phyloP scores from a whole-genome alignment of 1,140 invertebrate genomes.

The Eumaeus atala region DNA sequence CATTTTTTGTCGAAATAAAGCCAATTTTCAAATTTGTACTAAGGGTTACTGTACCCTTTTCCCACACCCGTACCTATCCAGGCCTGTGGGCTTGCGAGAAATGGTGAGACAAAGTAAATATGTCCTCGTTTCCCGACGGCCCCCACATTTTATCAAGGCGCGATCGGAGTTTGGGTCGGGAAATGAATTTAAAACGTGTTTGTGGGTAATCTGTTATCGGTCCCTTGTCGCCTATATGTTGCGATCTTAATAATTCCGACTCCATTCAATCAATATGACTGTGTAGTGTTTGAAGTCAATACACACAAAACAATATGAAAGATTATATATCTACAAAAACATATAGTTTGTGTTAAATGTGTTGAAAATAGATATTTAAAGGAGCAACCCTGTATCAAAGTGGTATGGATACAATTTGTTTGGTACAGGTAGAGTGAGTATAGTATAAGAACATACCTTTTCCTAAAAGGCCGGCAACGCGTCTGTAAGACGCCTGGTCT shows the following conservation, averaged over 20 bases:
- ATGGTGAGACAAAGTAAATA: conserved; percentile 71
- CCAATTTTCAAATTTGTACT: conserved; percentile 4
- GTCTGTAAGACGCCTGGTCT: no score
- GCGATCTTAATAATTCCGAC: conserved; percentile 65
- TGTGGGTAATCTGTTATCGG: conserved; percentile 74
- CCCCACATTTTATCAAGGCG: conserved; percentile 71
- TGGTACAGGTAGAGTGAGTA: no score
- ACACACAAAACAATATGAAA: no score
- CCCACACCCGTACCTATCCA: conserved; percentile 64
- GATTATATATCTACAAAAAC: no score
- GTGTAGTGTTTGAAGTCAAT: conserved; percentile 16
- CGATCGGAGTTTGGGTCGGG: conserved; percentile 69
- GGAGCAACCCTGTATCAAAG: no score
- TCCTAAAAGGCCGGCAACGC: no score
- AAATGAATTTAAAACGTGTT: conserved; percentile 75
- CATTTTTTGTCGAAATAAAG: conserved; percentile 12
- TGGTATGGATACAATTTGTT: no score
- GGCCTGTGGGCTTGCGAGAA: conserved; percentile 59
- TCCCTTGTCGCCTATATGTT: conserved; percentile 62
- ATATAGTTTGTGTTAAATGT: no score
- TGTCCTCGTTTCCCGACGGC: conserved; percentile 62
- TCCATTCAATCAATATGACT: conserved; percentile 38
- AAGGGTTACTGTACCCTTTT: conserved; percentile 51
- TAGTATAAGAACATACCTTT: no score
- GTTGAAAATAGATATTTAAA: no score